phyloP scores from a whole-genome alignment of 2,797 vertebrate species.

The Coracias cyanogaster region DNA sequence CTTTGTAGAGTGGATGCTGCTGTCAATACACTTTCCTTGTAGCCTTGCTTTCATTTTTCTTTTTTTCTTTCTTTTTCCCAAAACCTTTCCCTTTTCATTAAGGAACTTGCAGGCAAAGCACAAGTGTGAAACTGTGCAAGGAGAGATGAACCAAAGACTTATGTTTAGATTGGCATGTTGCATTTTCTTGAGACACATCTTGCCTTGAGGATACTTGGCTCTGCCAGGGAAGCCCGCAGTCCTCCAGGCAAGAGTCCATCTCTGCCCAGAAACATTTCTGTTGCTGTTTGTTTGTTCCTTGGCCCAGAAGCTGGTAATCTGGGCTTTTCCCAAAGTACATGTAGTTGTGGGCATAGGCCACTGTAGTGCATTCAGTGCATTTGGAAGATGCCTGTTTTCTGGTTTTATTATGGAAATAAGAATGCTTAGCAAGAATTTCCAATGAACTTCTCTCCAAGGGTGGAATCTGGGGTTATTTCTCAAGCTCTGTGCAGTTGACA shows the following conservation, averaged over 20 bases:
- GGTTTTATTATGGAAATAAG: constrained; percentile 35
- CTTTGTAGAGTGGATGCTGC: background rate
- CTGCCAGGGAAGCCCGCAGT: background rate
- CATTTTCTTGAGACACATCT: background rate
- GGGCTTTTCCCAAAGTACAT: constrained; percentile 23
- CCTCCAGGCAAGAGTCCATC: background rate
- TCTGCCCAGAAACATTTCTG: background rate
- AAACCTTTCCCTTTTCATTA: background rate
- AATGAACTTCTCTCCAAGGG: background rate
- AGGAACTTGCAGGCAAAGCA: background rate
- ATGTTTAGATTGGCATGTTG: background rate
- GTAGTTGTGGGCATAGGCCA: background rate
- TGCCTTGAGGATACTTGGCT: background rate
- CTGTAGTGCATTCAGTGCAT: background rate
- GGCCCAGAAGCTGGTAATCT: background rate
- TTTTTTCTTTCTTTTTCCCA: accelerated
- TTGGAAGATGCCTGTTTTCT: background rate
- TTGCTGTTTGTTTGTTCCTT: constrained; percentile 22
- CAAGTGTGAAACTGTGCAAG: background rate
- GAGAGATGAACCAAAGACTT: background rate
- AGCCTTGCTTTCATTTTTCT: background rate
- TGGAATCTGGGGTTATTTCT: background rate
- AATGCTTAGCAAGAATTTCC: constrained; percentile 1
- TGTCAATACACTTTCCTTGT: background rate
- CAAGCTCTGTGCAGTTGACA: background rate